A percentile compares a stretch with the other conserved stretches of the same genome.
phyloP scores from a whole-genome alignment of 2,797 vertebrate genomes.

The Tauraco hartlaubi region DNA sequence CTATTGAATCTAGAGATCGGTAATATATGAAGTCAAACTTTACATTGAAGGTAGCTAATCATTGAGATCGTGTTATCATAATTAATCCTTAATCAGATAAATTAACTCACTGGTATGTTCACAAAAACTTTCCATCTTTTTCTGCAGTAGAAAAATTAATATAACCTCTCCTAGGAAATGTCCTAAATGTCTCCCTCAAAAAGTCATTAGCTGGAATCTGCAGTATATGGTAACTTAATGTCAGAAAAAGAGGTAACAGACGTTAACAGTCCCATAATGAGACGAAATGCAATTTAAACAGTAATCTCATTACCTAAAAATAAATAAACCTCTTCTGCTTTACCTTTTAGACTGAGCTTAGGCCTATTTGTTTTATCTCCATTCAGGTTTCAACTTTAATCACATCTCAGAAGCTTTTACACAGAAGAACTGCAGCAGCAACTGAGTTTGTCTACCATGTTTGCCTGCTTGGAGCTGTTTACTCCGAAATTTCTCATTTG shows the following conservation, averaged over 20 bases:
- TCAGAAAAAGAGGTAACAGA: slow-evolving; percentile 69
- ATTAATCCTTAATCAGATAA: slow-evolving; percentile 55
- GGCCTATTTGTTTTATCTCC: slow-evolving; percentile 51
- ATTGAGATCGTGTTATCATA: not conserved
- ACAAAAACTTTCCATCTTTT: not conserved
- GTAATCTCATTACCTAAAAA: slow-evolving; percentile 65
- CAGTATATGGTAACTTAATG: slow-evolving; percentile 54
- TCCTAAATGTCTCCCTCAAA: slow-evolving; percentile 60
- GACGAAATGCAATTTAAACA: slow-evolving; percentile 53
- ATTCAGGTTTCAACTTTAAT: slow-evolving; percentile 61
- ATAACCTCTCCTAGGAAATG: slow-evolving; percentile 59
- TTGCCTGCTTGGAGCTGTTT: slow-evolving; percentile 38
- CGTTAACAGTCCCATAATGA: slow-evolving; percentile 58
- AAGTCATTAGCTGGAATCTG: slow-evolving; percentile 56
- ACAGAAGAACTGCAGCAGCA: slow-evolving; percentile 1
- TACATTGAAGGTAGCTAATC: slow-evolving; percentile 11
- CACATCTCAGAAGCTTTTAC: slow-evolving; percentile 54
- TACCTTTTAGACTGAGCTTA: slow-evolving; percentile 53
- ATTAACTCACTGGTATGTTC: slow-evolving; percentile 15
- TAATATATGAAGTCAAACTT: not conserved
- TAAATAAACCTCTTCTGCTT: slow-evolving; percentile 59
- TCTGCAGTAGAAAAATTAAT: slow-evolving; percentile 13
- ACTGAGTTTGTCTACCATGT: slow-evolving; percentile 2
- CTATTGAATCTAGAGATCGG: not conserved
- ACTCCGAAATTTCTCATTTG: slow-evolving; percentile 33